These are phyloP conservation scores for Cecidostiba fungosa DNA, from an alignment of 2,888 invertebrate genomes.

Conservation along the genomic window DNA sequence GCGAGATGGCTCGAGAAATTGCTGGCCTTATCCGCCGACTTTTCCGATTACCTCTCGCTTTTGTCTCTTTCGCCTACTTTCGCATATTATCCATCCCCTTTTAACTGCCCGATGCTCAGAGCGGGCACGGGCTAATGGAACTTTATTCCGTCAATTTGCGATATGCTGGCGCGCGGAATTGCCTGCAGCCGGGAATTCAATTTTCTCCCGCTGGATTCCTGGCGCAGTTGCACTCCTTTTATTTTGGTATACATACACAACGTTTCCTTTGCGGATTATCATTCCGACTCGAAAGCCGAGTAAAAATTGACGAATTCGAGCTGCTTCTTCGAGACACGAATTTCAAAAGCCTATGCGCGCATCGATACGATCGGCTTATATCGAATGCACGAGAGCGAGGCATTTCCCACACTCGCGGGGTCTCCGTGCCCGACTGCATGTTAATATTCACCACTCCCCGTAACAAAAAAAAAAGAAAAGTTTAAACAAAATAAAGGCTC, in stretches of 20 bases:
- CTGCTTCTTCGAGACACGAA: background rate
- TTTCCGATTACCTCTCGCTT: conserved; percentile 34
- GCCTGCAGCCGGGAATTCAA: conserved; percentile 37
- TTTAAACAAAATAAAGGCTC: background rate
- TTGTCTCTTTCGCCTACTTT: background rate
- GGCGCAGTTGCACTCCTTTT: too few species aligned
- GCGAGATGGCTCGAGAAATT: background rate
- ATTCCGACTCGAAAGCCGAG: too few species aligned
- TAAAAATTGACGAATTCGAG: too few species aligned
- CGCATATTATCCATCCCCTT: background rate
- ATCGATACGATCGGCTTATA: conserved; percentile 14
- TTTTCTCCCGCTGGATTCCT: conserved; percentile 21
- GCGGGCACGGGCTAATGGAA: conserved; percentile 36
- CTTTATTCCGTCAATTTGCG: conserved; percentile 47
- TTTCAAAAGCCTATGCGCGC: background rate
- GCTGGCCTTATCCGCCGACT: conserved; percentile 37
- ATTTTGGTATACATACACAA: too few species aligned
- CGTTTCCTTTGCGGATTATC: too few species aligned
- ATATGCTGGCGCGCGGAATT: background rate
- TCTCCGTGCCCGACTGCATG: background rate
- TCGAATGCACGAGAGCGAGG: background rate
- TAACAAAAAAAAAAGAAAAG: too few species aligned
- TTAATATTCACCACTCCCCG: background rate
- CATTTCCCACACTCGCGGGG: background rate
- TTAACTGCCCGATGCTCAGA: background rate